Evolutionary conservation across 2,888 invertebrate species (phyloP), one percentile per base, ranked within the genome.

Genomic region (Acrocera orbiculus): DNA sequence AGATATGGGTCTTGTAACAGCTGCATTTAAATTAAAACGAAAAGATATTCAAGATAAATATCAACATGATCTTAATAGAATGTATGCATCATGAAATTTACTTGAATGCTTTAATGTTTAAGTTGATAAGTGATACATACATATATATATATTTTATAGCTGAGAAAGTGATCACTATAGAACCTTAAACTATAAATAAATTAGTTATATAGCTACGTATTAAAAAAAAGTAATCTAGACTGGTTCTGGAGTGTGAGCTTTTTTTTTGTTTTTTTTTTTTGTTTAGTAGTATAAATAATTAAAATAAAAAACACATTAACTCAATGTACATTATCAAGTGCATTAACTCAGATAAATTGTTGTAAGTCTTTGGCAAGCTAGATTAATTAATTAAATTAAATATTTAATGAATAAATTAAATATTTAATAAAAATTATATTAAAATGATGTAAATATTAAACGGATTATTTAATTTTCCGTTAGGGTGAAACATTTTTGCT

Each of bases 11-110:
- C 72, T 96, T 30, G 90, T 96, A 8, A 98, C 96, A 20, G 96
- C 95, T 44, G 95, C 96, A 34, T 89, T 95, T 65, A 98, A 98
- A 65, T 69, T 96, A 56, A 95, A 93, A 63, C 70, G 96, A 51
- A 92, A 89, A 70, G 86, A 86, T 59, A 92, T 96, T 48, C 87
- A 93, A 63, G 83, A 87, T 45, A 72, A 78, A 47, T 96, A 92
- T 68, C 78, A 86, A 62, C 75, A 79, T 46, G 87, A 89, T 63
- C 87, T 95, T 52, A 82, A 82, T 57, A 70, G 81, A 47, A 87
- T 95, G 85, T 95, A 95, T 62, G 80, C 82, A 40, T 85, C 83
- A 69, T 85, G 82, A 83, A 67, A 66, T 42, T 53, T 44, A 54
- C 41, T 38, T 28, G 35, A 26, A 26, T 19, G 6, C 16, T 30